Conservation (phyloP, 2,113 vertebrate species). For the Sander lucioperca region DNA sequence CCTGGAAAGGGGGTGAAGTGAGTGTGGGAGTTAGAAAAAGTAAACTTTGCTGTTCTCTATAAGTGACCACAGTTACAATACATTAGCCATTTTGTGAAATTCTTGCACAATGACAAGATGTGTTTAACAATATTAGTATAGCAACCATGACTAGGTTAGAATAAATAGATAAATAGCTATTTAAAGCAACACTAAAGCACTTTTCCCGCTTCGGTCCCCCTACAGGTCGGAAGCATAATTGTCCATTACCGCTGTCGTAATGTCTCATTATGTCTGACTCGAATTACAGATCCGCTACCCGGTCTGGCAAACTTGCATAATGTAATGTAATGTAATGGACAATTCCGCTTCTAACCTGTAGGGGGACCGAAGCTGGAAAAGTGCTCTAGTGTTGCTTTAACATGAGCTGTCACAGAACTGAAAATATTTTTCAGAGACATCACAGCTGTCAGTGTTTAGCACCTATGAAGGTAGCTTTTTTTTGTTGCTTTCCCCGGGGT, state of each 20-base stretch:
- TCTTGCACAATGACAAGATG: background rate
- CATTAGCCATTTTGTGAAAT: background rate
- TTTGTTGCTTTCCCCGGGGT: background rate
- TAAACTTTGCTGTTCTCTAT: background rate
- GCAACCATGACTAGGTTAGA: background rate
- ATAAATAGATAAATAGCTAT: background rate
- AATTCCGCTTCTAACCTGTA: no score
- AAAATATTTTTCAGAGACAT: background rate
- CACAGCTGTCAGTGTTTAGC: background rate
- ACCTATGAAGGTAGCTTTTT: background rate
- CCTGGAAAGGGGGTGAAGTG: slow-evolving; percentile 9
- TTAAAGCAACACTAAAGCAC: no score
- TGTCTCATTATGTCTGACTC: no score
- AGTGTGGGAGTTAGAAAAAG: slow-evolving; percentile 1
- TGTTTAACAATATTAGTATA: background rate
- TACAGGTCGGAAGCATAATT: no score
- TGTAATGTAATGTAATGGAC: no score
- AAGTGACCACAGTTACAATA: background rate
- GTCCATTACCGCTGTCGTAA: no score
- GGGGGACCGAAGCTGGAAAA: no score
- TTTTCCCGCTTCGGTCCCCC: no score
- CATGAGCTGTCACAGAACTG: background rate
- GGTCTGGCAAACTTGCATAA: no score
- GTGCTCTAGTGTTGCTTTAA: background rate
- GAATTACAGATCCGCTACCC: no score